Conservation (phyloP, 2,113 vertebrate genomes). For the Cinclus cinclus region DNA sequence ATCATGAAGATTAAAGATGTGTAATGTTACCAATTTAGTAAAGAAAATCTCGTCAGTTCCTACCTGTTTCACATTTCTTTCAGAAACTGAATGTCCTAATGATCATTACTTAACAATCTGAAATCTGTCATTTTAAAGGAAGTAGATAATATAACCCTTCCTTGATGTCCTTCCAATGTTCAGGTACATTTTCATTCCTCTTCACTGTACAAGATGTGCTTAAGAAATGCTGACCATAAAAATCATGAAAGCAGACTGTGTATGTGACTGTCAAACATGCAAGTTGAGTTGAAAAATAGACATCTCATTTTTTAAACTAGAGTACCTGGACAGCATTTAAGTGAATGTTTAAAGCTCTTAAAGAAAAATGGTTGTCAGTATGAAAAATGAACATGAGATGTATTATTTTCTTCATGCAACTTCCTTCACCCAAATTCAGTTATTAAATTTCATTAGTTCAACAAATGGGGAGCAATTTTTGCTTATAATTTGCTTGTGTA, state of each 20-base stretch:
- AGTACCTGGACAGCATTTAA: not conserved
- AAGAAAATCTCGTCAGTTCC: not conserved
- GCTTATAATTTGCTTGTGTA: not conserved
- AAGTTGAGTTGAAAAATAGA: not conserved
- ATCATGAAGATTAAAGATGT: conserved; percentile 36
- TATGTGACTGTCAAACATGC: not conserved
- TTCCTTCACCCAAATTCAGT: not conserved
- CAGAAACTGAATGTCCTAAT: not conserved
- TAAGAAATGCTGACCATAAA: not conserved
- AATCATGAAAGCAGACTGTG: not conserved
- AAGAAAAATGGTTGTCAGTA: not conserved
- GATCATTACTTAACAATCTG: not conserved
- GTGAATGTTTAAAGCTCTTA: not conserved
- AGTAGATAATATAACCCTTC: not conserved
- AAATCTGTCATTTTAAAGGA: not conserved
- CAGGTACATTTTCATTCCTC: not conserved
- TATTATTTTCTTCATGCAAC: not conserved
- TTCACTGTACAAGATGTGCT: not conserved
- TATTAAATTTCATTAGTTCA: not conserved
- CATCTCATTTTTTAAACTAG: not conserved
- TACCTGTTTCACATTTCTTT: not conserved
- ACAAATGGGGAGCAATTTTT: not conserved
- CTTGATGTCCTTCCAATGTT: not conserved
- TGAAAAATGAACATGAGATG: not conserved
- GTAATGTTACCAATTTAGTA: not conserved